phyloP scores from a whole-genome alignment of 2,797 vertebrate species.

The Myoxocephalus aenaeus region DNA sequence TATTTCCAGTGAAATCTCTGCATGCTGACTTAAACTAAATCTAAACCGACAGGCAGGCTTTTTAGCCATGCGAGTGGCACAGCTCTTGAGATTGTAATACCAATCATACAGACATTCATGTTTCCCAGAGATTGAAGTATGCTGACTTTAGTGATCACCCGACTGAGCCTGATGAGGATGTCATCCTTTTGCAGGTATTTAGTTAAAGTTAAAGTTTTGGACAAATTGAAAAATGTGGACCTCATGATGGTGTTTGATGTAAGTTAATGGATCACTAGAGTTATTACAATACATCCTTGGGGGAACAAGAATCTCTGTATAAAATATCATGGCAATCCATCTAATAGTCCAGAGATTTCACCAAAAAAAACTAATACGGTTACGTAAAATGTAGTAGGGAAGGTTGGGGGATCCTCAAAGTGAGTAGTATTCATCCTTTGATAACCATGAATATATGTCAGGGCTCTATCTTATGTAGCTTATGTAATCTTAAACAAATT shows the following conservation, averaged over 20 bases:
- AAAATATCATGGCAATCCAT: background rate
- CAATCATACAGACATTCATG: background rate
- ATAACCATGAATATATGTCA: background rate
- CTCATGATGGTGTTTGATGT: background rate
- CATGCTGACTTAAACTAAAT: background rate
- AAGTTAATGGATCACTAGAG: background rate
- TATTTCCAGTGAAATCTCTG: background rate
- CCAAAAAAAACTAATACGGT: too few relatives aligned
- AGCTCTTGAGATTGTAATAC: background rate
- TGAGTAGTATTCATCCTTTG: too few relatives aligned
- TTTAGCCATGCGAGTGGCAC: background rate
- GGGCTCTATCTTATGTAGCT: background rate
- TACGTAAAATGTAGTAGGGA: too few relatives aligned
- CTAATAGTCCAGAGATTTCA: background rate
- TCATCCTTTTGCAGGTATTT: conserved; percentile 2
- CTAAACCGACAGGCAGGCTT: background rate
- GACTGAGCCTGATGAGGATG: background rate
- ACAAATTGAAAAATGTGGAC: background rate
- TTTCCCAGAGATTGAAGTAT: background rate
- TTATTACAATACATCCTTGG: too few relatives aligned
- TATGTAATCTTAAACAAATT: background rate
- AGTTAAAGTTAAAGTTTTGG: background rate
- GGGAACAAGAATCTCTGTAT: background rate
- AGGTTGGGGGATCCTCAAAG: too few relatives aligned
- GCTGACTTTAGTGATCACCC: background rate